Percentiles rank a stretch among this genome's conserved stretches.
Evolutionary conservation across 2,113 vertebrate species (phyloP).

Genomic region (Pachycephala philippinensis): DNA sequence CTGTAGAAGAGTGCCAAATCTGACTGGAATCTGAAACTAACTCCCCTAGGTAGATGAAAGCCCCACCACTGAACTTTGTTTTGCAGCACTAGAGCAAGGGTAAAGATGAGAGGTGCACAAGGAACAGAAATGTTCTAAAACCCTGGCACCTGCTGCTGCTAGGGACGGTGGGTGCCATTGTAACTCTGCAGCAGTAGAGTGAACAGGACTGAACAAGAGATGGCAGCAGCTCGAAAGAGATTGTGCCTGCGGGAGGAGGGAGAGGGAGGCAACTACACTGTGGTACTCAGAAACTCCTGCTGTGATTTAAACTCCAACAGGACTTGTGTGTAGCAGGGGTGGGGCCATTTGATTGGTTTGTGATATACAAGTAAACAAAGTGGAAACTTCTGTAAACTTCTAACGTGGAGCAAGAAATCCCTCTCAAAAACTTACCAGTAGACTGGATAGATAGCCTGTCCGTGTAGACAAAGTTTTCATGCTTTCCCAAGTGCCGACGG

Average conservation of each 20-base stretch:
- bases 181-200: neutral
- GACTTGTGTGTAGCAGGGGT: neutral
- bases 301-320: neutral
- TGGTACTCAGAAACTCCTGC: neutral
- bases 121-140: neutral
- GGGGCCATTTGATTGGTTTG: neutral
- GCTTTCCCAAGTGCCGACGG: neutral
- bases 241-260: neutral
- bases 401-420: neutral
- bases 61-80: rapidly evolving
- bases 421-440: neutral
- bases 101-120: neutral
- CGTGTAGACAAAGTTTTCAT: neutral
- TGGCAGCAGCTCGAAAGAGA: neutral
- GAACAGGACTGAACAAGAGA: neutral
- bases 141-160: neutral
- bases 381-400: neutral
- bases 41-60: neutral
- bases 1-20: neutral
- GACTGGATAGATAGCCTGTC: neutral
- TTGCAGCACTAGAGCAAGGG: neutral
- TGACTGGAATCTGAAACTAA: neutral
- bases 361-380: neutral
- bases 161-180: rapidly evolving
- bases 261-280: neutral